phyloP scores from a whole-genome alignment of 2,888 invertebrate genomes.

The Lycophotia porphyrea region DNA sequence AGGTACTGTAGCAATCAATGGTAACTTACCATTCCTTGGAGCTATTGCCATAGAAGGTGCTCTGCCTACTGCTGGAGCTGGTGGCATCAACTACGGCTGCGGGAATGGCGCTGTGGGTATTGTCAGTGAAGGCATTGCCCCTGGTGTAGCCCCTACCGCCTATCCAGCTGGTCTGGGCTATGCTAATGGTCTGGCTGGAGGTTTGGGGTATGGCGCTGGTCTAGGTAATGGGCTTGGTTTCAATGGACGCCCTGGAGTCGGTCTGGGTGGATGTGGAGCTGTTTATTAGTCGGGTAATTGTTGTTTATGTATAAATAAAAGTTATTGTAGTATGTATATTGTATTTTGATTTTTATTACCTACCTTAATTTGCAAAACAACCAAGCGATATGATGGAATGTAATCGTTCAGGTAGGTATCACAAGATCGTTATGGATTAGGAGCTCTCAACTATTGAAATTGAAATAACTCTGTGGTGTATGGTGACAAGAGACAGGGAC shows the following conservation, averaged over 20 bases:
- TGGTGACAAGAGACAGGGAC: background rate
- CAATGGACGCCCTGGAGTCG: slow-evolving; percentile 35
- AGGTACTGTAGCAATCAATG: slow-evolving; percentile 63
- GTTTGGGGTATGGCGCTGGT: slow-evolving; percentile 31
- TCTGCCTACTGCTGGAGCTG: slow-evolving; percentile 71
- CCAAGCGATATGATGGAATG: background rate
- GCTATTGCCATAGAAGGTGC: slow-evolving; percentile 68
- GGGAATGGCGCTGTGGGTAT: slow-evolving; percentile 74
- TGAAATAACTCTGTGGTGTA: background rate
- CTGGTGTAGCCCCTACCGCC: slow-evolving; percentile 16
- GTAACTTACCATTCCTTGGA: slow-evolving; percentile 68
- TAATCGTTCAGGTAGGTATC: background rate
- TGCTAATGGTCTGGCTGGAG: slow-evolving; percentile 24
- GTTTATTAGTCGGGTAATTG: slow-evolving; percentile 36
- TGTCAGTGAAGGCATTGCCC: slow-evolving; percentile 61
- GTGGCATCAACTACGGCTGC: slow-evolving; percentile 73
- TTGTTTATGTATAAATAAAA: slow-evolving; percentile 43
- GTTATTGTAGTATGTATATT: slow-evolving; percentile 19
- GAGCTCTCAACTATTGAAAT: background rate
- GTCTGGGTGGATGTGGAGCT: slow-evolving; percentile 33
- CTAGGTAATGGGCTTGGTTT: slow-evolving; percentile 37
- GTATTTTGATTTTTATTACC: slow-evolving; percentile 20
- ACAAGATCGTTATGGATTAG: background rate
- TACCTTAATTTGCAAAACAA: background rate
- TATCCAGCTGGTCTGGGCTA: slow-evolving; percentile 37